A percentile compares a stretch with the other conserved stretches of the same genome.
phyloP scores from a whole-genome alignment of 2,888 invertebrate genomes.

The Lithodes maja region DNA sequence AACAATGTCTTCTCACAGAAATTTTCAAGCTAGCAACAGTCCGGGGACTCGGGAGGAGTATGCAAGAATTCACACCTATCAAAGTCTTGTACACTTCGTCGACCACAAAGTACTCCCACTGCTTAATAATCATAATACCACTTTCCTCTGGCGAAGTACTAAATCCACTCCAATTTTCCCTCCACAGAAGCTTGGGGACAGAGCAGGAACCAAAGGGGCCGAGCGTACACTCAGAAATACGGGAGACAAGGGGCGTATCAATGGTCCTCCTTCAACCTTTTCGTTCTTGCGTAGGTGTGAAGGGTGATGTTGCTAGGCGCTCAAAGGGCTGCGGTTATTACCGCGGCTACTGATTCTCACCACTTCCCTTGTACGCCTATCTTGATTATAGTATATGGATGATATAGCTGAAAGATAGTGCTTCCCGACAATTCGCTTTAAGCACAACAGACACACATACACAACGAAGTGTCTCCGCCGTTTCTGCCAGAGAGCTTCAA shows the following conservation, averaged over 20 bases:
- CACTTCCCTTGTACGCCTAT: no score
- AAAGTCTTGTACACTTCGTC: slow-evolving; percentile 46
- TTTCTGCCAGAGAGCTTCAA: background rate
- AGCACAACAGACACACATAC: background rate
- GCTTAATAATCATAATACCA: slow-evolving; percentile 54
- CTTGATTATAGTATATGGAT: no score
- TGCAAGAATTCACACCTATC: background rate
- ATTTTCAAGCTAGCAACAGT: slow-evolving; percentile 28
- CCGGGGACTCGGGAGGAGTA: slow-evolving; percentile 16
- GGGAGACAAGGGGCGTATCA: background rate
- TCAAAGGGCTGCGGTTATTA: no score
- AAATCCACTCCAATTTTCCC: background rate
- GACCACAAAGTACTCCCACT: slow-evolving; percentile 34
- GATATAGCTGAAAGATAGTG: no score
- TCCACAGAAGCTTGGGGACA: background rate
- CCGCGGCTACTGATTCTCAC: no score
- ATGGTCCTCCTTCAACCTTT: background rate
- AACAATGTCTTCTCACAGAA: slow-evolving; percentile 39
- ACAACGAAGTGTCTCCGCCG: background rate
- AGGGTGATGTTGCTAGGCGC: background rate
- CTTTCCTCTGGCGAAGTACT: background rate
- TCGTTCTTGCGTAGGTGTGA: background rate
- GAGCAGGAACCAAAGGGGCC: background rate
- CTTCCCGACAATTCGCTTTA: no score
- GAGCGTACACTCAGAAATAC: background rate